A percentile compares a stretch with the other conserved stretches of the same genome.
phyloP scores from a whole-genome alignment of 2,113 vertebrate species.

The Spea bombifrons region DNA sequence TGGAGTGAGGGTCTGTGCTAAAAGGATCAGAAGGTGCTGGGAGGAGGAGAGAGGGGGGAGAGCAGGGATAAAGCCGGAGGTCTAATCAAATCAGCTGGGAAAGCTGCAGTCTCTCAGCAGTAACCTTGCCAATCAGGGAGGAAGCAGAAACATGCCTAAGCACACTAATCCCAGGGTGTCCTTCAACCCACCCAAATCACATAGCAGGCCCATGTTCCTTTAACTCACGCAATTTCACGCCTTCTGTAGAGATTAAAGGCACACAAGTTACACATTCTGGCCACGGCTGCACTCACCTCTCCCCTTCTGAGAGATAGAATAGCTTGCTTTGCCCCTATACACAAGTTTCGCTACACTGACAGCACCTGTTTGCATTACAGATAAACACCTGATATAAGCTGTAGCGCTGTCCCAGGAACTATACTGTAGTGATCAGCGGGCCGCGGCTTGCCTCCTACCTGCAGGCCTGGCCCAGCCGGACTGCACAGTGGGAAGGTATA shows the following conservation, averaged over 20 bases:
- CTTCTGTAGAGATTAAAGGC: neutral
- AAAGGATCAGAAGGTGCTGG: constrained; percentile 83
- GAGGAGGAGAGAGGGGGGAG: constrained; percentile 48
- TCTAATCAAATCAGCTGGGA: constrained; percentile 88
- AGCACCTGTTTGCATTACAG: no score
- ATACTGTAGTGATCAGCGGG: neutral
- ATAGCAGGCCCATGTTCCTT: constrained; percentile 4
- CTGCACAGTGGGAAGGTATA: constrained; percentile 47
- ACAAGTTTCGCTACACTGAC: no score
- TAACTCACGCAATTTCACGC: neutral
- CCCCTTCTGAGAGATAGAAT: no score
- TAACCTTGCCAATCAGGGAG: constrained; percentile 87
- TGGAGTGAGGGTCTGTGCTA: constrained; percentile 68
- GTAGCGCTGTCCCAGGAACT: no score
- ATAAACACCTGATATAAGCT: no score
- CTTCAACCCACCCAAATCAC: constrained; percentile 72
- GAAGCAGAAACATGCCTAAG: constrained; percentile 66
- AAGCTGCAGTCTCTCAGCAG: constrained; percentile 75
- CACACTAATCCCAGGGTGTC: constrained; percentile 80
- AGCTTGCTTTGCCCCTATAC: no score
- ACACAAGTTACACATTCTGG: neutral
- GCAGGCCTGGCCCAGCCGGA: constrained; percentile 32
- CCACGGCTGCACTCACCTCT: no score
- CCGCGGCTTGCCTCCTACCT: constrained; percentile 18
- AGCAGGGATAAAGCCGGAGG: constrained; percentile 65